A percentile compares a stretch with the other conserved stretches of the same genome.
Conservation (phyloP, 1,140 invertebrate species). For the Triops longicaudatus region DNA sequence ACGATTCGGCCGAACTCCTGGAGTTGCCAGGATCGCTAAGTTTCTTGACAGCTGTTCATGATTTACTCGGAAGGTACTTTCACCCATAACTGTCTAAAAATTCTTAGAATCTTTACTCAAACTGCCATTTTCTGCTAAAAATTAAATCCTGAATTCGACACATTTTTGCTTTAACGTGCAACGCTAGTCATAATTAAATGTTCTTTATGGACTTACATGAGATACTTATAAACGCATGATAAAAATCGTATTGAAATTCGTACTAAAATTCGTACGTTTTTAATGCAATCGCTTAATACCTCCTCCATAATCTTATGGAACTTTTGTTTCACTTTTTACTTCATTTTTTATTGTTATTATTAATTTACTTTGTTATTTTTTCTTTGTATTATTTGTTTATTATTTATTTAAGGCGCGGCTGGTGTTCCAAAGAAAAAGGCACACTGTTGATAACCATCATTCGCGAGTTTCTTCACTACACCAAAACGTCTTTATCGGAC, state of each 20-base stretch:
- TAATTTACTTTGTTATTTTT: background rate
- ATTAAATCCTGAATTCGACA: too few species aligned
- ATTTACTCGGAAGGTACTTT: conserved; percentile 66
- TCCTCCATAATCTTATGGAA: too few species aligned
- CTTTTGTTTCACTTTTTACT: too few species aligned
- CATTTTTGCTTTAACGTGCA: too few species aligned
- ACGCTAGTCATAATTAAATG: too few species aligned
- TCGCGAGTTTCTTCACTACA: conserved; percentile 57
- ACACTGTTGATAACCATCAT: conserved; percentile 67
- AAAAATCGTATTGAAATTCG: too few species aligned
- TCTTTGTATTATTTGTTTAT: background rate
- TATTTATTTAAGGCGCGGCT: conserved; percentile 44
- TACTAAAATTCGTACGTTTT: too few species aligned
- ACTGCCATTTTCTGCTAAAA: background rate
- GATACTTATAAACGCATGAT: too few species aligned
- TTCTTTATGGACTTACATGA: too few species aligned
- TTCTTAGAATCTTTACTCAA: conserved; percentile 20
- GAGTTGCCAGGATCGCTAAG: conserved; percentile 62
- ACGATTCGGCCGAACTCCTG: conserved; percentile 35
- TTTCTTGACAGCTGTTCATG: conserved; percentile 72
- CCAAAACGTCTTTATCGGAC: conserved; percentile 44
- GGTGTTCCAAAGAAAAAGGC: conserved; percentile 67
- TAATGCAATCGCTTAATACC: too few species aligned
- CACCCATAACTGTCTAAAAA: too few species aligned
- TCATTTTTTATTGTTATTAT: too few species aligned